Percentiles rank a stretch among this genome's conserved stretches.
Conservation (phyloP, 2,113 vertebrate species). For the Agapornis roseicollis region DNA sequence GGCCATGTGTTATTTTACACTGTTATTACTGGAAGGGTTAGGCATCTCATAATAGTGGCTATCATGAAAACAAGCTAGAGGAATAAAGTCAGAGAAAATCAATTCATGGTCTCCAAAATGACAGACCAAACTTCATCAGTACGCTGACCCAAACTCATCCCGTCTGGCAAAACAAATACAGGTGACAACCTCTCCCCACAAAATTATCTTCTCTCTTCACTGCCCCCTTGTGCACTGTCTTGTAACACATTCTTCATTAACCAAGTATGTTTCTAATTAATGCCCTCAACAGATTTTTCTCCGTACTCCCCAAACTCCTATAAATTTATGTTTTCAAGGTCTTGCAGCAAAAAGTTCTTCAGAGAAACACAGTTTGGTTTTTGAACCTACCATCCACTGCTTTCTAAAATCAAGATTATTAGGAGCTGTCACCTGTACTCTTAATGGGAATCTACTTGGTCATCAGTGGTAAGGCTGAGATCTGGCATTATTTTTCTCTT, state of each 20-base stretch:
- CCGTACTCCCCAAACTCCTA: neutral
- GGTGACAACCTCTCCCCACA: neutral
- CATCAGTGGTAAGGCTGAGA: neutral
- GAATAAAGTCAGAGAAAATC: constrained; percentile 32
- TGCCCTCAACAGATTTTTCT: neutral
- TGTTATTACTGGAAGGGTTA: neutral
- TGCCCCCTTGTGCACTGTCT: neutral
- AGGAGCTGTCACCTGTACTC: neutral
- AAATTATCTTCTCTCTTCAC: neutral
- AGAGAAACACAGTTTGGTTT: neutral
- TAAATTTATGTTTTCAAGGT: neutral
- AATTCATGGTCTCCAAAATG: constrained; percentile 23
- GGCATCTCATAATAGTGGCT: neutral
- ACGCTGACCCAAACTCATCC: neutral
- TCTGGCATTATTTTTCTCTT: neutral
- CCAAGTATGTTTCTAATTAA: neutral
- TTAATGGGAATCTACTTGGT: neutral
- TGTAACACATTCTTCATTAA: neutral
- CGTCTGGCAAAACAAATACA: constrained; percentile 8
- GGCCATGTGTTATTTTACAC: neutral
- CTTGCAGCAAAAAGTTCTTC: neutral
- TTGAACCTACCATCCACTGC: neutral
- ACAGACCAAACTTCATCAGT: neutral
- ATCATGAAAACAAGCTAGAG: neutral
- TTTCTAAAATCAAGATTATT: neutral